Evolutionary conservation across 2,797 vertebrate species (phyloP).

Genomic region (Pangasius djambal): DNA sequence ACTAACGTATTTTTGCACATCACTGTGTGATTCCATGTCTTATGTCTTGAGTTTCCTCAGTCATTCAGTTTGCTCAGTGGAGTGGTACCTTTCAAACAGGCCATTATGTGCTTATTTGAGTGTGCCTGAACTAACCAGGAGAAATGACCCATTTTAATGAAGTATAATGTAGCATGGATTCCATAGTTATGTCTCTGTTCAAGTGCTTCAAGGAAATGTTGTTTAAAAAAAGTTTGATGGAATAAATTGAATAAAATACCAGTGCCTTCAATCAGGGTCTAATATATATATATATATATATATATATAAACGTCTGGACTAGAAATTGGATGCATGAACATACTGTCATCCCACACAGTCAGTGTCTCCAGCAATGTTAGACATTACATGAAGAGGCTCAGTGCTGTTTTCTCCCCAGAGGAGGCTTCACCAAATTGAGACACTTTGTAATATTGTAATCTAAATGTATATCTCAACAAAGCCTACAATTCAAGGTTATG

Average conservation of each 20-base stretch:
- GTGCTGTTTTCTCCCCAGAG: neutral
- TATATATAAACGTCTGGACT: no score
- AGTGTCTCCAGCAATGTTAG: neutral
- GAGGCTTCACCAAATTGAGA: neutral
- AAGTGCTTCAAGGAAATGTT: neutral
- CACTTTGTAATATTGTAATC: neutral
- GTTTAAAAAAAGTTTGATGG: neutral
- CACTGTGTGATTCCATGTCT: slow-evolving; percentile 51
- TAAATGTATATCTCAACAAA: neutral
- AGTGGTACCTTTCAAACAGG: slow-evolving; percentile 50
- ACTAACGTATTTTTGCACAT: slow-evolving; percentile 53
- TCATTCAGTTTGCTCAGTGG: slow-evolving; percentile 54
- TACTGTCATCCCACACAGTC: neutral
- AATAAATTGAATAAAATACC: neutral
- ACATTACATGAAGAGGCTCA: neutral
- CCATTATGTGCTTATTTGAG: slow-evolving; percentile 57
- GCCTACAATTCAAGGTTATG: neutral
- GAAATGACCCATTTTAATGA: slow-evolving; percentile 55
- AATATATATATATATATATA: no score
- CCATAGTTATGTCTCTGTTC: neutral
- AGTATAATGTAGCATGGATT: slow-evolving; percentile 24
- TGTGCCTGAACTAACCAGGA: slow-evolving; percentile 48
- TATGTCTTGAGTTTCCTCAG: slow-evolving; percentile 50
- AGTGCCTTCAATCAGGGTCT: neutral
- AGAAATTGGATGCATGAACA: neutral